Percentiles rank a stretch among this genome's conserved stretches.
phyloP scores from a whole-genome alignment of 1,140 invertebrate genomes.

The Drosophila malerkotliana region DNA sequence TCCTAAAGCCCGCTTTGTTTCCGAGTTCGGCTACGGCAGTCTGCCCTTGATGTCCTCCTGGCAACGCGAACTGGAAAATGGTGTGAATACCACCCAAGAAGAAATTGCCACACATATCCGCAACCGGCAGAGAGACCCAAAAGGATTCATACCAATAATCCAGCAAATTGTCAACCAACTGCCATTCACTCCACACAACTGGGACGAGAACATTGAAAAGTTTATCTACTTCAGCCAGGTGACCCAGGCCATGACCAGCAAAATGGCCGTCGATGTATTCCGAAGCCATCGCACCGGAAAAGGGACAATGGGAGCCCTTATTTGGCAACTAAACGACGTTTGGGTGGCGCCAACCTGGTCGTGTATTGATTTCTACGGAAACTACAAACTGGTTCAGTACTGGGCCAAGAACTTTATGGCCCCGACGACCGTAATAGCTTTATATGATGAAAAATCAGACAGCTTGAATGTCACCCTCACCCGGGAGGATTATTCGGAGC shows the following conservation, averaged over 20 bases:
- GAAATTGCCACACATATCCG: constrained; percentile 88
- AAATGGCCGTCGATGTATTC: constrained; percentile 94
- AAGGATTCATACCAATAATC: constrained; percentile 87
- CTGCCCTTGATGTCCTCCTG: constrained; percentile 87
- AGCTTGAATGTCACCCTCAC: constrained; percentile 62
- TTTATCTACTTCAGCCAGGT: constrained; percentile 92
- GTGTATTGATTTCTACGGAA: constrained; percentile 88
- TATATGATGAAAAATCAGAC: constrained; percentile 50
- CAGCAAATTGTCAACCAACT: constrained; percentile 87
- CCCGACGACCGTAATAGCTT: constrained; percentile 84
- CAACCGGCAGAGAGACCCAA: constrained; percentile 92
- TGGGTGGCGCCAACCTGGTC: constrained; percentile 99
- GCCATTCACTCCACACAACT: constrained; percentile 84
- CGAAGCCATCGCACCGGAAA: constrained; percentile 89
- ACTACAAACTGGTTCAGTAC: constrained; percentile 91
- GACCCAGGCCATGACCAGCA: constrained; percentile 93
- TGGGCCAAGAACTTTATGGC: constrained; percentile 93
- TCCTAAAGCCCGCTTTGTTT: constrained; percentile 93
- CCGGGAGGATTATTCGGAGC: constrained; percentile 49
- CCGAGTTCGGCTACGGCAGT: constrained; percentile 98
- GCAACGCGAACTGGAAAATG: constrained; percentile 85
- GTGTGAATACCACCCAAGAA: constrained; percentile 41
- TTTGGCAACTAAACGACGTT: constrained; percentile 99
- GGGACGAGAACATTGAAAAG: constrained; percentile 85
- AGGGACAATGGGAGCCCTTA: constrained; percentile 96